These are phyloP conservation scores for Pristionchus maxplancki DNA, from an alignment of 2,888 invertebrate genomes.

Conservation along the genomic window DNA sequence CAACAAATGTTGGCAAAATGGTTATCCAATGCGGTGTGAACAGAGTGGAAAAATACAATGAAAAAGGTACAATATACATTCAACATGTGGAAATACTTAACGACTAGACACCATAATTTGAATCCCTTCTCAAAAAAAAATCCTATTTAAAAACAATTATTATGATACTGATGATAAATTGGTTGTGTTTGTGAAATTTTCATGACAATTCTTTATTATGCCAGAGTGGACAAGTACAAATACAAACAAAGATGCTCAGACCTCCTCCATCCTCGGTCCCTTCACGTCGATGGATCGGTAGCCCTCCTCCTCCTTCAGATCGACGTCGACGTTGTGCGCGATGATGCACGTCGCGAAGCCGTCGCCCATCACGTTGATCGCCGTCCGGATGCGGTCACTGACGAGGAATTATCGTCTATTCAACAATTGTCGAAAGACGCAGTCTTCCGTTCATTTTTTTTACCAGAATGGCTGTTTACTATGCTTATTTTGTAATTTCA, in stretches of 20 bases:
- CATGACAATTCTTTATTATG: neutral
- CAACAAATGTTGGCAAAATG: no score
- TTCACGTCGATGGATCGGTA: neutral
- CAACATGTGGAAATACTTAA: no score
- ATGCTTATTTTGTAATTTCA: neutral
- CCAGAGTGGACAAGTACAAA: neutral
- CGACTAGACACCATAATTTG: no score
- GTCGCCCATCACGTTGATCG: constrained; percentile 81
- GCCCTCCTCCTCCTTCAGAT: neutral
- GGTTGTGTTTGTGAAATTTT: no score
- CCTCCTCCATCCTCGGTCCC: neutral
- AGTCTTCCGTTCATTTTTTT: no score
- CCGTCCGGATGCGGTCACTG: constrained; percentile 81
- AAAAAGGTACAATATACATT: no score
- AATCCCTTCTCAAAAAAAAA: no score
- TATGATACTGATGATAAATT: no score
- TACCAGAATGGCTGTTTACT: no score
- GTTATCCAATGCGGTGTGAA: no score
- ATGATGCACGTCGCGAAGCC: constrained; percentile 81
- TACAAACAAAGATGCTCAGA: neutral
- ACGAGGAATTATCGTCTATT: neutral
- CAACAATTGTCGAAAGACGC: neutral
- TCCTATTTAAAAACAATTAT: no score
- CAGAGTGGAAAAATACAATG: no score
- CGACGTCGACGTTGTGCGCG: constrained; percentile 77